These are phyloP conservation scores for Drosophila melanogaster DNA, from an alignment of 1,140 invertebrate species.

Conservation along the genomic window Release_6_plus_ISO1_MT NC_004354.4:10260001-10260500, in stretches of 20 bases:
- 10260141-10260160: neutral
- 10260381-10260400: too few relatives aligned
- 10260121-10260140: neutral
- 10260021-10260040: constrained; percentile 52
- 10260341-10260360: too few relatives aligned
- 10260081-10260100: constrained; percentile 2
- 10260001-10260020: constrained; percentile 23
- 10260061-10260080: constrained; percentile 10
- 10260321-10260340: too few relatives aligned
- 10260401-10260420: neutral
- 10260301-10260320: too few relatives aligned
- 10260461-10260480: constrained; percentile 13
- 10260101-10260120: constrained; percentile 1
- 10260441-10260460: neutral
- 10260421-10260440: neutral
- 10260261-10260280: neutral
- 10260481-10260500: constrained; percentile 16
- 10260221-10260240: neutral
- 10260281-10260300: neutral
- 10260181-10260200: constrained; percentile 5
- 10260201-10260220: neutral
- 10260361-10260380: too few relatives aligned
- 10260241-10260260: neutral
- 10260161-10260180: neutral
- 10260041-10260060: constrained; percentile 49